Percentiles rank a stretch among this genome's conserved stretches.
Evolutionary conservation across 2,797 vertebrate genomes (phyloP).

Genomic region (Myotis daubentonii): DNA sequence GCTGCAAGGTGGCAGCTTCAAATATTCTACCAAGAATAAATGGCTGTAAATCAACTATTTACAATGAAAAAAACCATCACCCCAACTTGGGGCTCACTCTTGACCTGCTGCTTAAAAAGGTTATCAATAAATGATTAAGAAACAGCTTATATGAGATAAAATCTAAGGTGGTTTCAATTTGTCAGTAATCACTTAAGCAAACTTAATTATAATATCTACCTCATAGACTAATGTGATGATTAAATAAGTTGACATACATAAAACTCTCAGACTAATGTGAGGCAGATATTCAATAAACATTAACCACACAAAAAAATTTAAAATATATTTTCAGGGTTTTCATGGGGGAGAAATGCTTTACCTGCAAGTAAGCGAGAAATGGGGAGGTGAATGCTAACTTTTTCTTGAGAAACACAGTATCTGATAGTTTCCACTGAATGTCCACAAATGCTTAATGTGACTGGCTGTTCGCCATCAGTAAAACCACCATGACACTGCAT

Average conservation of each 20-base stretch:
- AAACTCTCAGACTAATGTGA: neutral
- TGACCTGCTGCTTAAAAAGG: slow-evolving; percentile 8
- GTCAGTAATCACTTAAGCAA: neutral
- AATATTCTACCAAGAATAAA: neutral
- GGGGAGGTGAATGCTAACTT: slow-evolving; percentile 97
- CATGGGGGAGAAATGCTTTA: slow-evolving; percentile 79
- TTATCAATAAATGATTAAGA: neutral
- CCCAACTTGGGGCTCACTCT: neutral
- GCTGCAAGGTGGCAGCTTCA: neutral
- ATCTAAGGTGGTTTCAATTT: neutral
- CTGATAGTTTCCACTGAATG: slow-evolving; percentile 96
- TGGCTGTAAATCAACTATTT: slow-evolving; percentile 14
- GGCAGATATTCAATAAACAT: neutral
- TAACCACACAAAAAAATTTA: neutral
- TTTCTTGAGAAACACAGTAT: slow-evolving; percentile 97
- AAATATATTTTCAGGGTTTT: slow-evolving; percentile 18
- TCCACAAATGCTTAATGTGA: slow-evolving; percentile 93
- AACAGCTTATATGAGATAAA: slow-evolving; percentile 11
- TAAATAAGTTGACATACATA: neutral
- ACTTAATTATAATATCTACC: neutral
- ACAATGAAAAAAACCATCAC: neutral
- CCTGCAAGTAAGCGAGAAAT: slow-evolving; percentile 96
- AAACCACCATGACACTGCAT: slow-evolving; percentile 93
- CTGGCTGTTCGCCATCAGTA: slow-evolving; percentile 95
- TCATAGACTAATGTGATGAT: neutral